These are phyloP conservation scores for Sterrhoptilus dennistouni DNA, from an alignment of 2,113 vertebrate species.

Conservation along the genomic window DNA sequence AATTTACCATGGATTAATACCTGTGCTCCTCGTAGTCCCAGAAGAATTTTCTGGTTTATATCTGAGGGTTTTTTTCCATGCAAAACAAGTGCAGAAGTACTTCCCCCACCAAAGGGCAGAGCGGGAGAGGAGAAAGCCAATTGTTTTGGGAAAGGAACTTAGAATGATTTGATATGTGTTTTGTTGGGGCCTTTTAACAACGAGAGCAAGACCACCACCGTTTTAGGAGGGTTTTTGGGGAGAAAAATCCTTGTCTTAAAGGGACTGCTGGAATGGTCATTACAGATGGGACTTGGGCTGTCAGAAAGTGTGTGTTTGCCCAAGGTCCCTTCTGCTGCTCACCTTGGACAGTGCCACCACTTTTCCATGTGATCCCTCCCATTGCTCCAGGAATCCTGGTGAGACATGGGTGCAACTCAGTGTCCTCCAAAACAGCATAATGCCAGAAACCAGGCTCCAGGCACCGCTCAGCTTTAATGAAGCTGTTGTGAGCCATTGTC, in stretches of 20 bases:
- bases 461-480: background rate
- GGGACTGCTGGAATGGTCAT: background rate
- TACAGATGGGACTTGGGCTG: background rate
- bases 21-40: background rate
- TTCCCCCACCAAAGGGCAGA: background rate
- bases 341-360: background rate
- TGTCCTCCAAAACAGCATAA: background rate
- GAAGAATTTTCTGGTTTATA: background rate
- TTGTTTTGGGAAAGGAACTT: background rate
- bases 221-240: background rate
- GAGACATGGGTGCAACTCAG: background rate
- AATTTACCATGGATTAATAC: background rate
- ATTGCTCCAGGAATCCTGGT: background rate
- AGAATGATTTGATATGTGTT: background rate
- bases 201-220: background rate
- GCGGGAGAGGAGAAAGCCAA: background rate
- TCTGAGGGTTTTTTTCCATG: background rate
- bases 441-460: background rate
- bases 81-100: background rate
- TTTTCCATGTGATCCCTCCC: background rate
- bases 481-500: background rate
- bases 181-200: fast-evolving
- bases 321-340: background rate
- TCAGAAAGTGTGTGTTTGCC: background rate
- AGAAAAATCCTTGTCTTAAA: background rate